phyloP scores from a whole-genome alignment of 1,140 invertebrate genomes.

The Argopecten irradians region DNA sequence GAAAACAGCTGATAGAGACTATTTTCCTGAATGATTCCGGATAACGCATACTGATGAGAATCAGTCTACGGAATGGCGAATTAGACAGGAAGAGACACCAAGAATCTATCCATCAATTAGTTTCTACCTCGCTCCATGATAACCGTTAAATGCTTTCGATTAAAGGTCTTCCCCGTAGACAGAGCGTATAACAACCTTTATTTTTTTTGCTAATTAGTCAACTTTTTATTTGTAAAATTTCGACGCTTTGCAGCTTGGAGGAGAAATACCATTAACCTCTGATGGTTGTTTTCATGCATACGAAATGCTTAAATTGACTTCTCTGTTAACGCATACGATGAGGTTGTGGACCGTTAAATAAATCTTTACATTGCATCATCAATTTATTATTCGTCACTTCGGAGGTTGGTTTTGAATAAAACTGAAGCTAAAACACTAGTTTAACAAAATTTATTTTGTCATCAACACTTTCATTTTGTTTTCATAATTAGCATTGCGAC shows the following conservation, averaged over 20 bases:
- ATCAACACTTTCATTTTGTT: too few relatives aligned
- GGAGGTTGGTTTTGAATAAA: too few relatives aligned
- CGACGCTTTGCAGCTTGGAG: not conserved
- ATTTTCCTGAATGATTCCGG: not conserved
- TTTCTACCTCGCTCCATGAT: not conserved
- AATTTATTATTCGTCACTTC: too few relatives aligned
- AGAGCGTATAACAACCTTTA: not conserved
- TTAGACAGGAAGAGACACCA: not conserved
- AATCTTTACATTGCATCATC: too few relatives aligned
- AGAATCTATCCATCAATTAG: not conserved
- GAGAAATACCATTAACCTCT: not conserved
- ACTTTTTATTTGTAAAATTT: not conserved
- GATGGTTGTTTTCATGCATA: not conserved
- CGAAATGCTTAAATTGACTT: not conserved
- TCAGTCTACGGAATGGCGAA: not conserved
- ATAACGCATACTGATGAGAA: not conserved
- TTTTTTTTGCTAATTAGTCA: constrained; percentile 8
- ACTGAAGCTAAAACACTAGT: too few relatives aligned
- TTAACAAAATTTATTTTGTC: too few relatives aligned
- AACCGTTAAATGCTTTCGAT: not conserved
- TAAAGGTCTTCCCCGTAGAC: not conserved
- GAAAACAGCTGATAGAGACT: not conserved
- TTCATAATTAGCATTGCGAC: too few relatives aligned
- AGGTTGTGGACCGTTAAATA: too few relatives aligned
- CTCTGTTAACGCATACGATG: not conserved